phyloP scores from a whole-genome alignment of 2,888 invertebrate species.

The Ophioninae sp. region DNA sequence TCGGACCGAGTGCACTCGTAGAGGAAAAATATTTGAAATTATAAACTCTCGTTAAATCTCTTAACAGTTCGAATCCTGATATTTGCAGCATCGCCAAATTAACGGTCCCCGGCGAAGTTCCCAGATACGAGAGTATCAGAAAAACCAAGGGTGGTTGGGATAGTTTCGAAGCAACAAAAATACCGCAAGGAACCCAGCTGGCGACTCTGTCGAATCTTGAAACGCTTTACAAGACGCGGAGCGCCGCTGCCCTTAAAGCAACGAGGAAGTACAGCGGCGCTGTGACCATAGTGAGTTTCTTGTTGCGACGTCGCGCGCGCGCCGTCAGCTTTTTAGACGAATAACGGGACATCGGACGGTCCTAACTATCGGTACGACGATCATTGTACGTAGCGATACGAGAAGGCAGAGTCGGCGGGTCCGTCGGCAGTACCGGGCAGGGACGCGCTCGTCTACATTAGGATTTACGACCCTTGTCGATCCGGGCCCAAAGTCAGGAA shows the following conservation, averaged over 20 bases:
- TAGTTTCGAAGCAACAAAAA: constrained; percentile 63
- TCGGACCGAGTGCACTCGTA: not conserved
- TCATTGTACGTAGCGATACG: constrained; percentile 66
- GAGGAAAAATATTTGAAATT: no score
- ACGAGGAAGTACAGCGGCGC: constrained; percentile 73
- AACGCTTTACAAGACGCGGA: constrained; percentile 64
- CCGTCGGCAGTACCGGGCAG: constrained; percentile 71
- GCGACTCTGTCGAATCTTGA: constrained; percentile 71
- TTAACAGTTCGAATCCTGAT: not conserved
- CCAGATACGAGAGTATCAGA: constrained; percentile 41
- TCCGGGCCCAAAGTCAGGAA: constrained; percentile 55
- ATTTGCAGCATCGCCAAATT: constrained; percentile 72
- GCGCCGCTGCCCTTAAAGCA: constrained; percentile 30
- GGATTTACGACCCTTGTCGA: constrained; percentile 82
- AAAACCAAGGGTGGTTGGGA: constrained; percentile 49
- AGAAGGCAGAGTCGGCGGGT: constrained; percentile 35
- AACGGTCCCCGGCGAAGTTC: constrained; percentile 71
- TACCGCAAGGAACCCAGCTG: constrained; percentile 68
- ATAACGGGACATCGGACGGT: no score
- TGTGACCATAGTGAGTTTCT: constrained; percentile 71
- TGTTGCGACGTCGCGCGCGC: no score
- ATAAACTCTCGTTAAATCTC: no score
- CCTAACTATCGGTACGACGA: not conserved
- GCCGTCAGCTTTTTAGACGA: no score
- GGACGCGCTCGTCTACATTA: constrained; percentile 81